phyloP scores from a whole-genome alignment of 2,113 vertebrate genomes.

The Australoheros scitulus region DNA sequence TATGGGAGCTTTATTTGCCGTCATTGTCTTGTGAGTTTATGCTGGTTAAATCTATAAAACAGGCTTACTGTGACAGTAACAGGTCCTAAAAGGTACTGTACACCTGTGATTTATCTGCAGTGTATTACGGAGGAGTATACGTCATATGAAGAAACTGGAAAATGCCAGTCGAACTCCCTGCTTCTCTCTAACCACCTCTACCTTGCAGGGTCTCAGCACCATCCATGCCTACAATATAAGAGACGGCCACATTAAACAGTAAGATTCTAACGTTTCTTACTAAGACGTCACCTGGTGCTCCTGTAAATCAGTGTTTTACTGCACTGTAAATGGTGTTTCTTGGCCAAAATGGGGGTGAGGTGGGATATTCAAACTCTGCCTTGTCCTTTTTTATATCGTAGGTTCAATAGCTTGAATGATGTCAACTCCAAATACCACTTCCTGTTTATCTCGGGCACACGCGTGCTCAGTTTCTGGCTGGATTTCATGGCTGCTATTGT shows the following conservation, averaged over 20 bases:
- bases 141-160: slow-evolving; percentile 82
- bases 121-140: slow-evolving; percentile 77
- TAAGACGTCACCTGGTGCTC: no score
- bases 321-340: background rate
- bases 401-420: slow-evolving; percentile 81
- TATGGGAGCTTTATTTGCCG: slow-evolving; percentile 61
- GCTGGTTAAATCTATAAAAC: background rate
- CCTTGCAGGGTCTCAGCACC: slow-evolving; percentile 80
- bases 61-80: background rate
- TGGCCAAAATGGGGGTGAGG: background rate
- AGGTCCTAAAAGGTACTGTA: background rate
- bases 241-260: slow-evolving; percentile 72
- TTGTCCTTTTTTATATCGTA: slow-evolving; percentile 45
- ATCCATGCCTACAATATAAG: slow-evolving; percentile 81
- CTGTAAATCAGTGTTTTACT: background rate
- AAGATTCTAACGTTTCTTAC: slow-evolving; percentile 14
- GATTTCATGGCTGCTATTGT: slow-evolving; percentile 74
- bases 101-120: slow-evolving; percentile 52
- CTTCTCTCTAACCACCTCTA: slow-evolving; percentile 81
- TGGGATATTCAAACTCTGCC: background rate
- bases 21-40: slow-evolving; percentile 73
- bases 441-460: slow-evolving; percentile 78
- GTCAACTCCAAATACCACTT: slow-evolving; percentile 79
- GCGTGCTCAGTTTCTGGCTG: slow-evolving; percentile 83
- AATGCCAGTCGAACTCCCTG: slow-evolving; percentile 82